A percentile compares a stretch with the other conserved stretches of the same genome.
Evolutionary conservation across 2,797 vertebrate species (phyloP).

Genomic region (Chaunax sp.): DNA sequence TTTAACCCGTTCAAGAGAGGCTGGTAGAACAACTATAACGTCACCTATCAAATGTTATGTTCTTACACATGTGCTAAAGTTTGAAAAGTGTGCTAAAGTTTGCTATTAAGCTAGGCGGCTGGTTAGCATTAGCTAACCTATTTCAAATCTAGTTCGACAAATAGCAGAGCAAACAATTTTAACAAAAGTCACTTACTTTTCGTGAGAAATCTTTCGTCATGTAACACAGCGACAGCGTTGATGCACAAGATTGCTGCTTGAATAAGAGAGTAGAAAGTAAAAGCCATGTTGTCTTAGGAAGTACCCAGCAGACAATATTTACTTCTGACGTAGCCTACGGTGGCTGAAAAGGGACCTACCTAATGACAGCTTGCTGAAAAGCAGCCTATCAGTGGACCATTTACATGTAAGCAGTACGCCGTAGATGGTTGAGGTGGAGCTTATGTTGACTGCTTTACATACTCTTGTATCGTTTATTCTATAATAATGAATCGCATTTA

Average conservation of each 20-base stretch:
- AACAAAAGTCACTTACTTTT: constrained; percentile 84
- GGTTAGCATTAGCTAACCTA: constrained; percentile 21
- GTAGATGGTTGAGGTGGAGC: too few species aligned
- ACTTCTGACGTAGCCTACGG: constrained; percentile 72
- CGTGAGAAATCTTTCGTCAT: constrained; percentile 93
- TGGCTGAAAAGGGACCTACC: constrained; percentile 28
- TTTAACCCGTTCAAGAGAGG: too few species aligned
- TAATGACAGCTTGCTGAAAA: background rate
- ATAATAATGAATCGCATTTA: too few species aligned
- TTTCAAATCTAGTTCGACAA: background rate
- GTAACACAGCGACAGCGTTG: constrained; percentile 92
- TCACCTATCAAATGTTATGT: too few species aligned
- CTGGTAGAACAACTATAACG: too few species aligned
- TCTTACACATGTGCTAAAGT: too few species aligned
- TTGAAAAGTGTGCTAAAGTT: too few species aligned
- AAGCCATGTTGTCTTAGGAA: constrained; percentile 83
- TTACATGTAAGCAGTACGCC: too few species aligned
- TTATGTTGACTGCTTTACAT: too few species aligned
- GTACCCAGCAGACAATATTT: constrained; percentile 36
- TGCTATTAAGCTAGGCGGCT: too few species aligned
- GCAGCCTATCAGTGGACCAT: too few species aligned
- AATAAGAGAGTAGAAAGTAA: constrained; percentile 90
- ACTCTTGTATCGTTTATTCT: too few species aligned
- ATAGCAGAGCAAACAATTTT: fast-evolving
- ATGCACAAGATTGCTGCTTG: constrained; percentile 90